Evolutionary conservation across 2,888 invertebrate species (phyloP).

Genomic region (Koerneria pararmatus): DNA sequence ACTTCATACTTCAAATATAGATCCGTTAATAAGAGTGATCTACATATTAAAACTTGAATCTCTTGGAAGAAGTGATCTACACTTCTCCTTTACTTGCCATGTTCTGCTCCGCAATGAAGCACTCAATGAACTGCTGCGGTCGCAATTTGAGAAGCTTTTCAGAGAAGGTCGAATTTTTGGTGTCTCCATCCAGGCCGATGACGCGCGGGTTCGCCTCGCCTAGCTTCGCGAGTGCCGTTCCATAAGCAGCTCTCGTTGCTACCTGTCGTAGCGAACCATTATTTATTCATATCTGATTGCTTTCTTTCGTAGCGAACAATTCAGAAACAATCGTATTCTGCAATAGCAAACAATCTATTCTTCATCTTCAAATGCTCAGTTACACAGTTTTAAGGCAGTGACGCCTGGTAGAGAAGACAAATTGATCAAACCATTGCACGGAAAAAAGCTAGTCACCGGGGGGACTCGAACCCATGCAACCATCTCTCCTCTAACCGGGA

Average conservation of each 20-base stretch:
- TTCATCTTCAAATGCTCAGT: too few relatives aligned
- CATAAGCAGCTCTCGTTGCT: slow-evolving; percentile 89
- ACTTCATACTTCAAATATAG: too few relatives aligned
- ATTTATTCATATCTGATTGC: too few relatives aligned
- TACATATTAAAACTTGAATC: too few relatives aligned
- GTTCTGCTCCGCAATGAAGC: slow-evolving; percentile 99
- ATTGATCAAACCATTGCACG: too few relatives aligned
- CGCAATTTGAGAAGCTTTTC: slow-evolving; percentile 77
- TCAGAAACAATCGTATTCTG: neutral
- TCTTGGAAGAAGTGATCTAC: too few relatives aligned
- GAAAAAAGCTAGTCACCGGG: too few relatives aligned
- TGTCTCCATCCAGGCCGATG: slow-evolving; percentile 92
- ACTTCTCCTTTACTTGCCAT: too few relatives aligned
- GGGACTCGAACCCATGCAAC: too few relatives aligned
- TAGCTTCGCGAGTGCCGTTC: slow-evolving; percentile 85
- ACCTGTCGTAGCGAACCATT: slow-evolving; percentile 62
- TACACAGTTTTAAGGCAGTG: too few relatives aligned
- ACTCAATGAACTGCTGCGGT: slow-evolving; percentile 81
- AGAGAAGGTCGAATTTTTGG: slow-evolving; percentile 96
- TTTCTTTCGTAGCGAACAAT: neutral
- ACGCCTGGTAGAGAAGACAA: too few relatives aligned
- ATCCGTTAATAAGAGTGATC: neutral
- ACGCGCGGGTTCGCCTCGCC: slow-evolving; percentile 68
- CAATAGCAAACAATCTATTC: neutral
- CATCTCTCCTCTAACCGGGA: too few relatives aligned